Evolutionary conservation across 2,888 invertebrate species (phyloP).

Genomic region (Philaethria dido): DNA sequence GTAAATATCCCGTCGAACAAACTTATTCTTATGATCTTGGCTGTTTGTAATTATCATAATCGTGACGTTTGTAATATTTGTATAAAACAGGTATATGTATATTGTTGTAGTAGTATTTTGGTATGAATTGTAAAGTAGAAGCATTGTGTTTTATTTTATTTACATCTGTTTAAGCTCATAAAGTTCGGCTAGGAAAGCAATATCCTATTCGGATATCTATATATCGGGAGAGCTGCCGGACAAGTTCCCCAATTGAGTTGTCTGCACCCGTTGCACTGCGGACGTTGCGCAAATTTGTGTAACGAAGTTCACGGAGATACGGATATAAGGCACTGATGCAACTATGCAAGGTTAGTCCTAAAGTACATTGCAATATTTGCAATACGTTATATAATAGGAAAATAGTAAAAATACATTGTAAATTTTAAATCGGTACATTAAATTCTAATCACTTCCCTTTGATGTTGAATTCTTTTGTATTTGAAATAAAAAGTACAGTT

Average conservation of each 20-base stretch:
- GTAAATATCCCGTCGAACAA: too few relatives aligned
- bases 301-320: slow-evolving; percentile 1
- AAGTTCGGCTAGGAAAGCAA: neutral
- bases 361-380: neutral
- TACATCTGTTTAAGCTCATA: neutral
- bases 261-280: slow-evolving; percentile 12
- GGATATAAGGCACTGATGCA: neutral
- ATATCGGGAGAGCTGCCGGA: neutral
- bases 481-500: neutral
- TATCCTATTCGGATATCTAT: neutral
- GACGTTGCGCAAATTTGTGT: slow-evolving; percentile 13
- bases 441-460: neutral
- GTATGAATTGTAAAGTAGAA: too few relatives aligned
- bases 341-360: neutral
- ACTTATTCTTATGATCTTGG: too few relatives aligned
- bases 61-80: too few relatives aligned
- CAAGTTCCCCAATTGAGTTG: slow-evolving; percentile 17
- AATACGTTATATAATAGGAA: neutral
- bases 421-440: neutral
- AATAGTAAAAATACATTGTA: too few relatives aligned
- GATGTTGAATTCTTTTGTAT: neutral
- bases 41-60: too few relatives aligned
- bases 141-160: neutral
- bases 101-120: too few relatives aligned
- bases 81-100: too few relatives aligned